Evolutionary conservation across 23 tunicate genomes (phyloP), one percentile per base, ranked within the genome.

Genomic region (Halocynthia aurantium): DNA sequence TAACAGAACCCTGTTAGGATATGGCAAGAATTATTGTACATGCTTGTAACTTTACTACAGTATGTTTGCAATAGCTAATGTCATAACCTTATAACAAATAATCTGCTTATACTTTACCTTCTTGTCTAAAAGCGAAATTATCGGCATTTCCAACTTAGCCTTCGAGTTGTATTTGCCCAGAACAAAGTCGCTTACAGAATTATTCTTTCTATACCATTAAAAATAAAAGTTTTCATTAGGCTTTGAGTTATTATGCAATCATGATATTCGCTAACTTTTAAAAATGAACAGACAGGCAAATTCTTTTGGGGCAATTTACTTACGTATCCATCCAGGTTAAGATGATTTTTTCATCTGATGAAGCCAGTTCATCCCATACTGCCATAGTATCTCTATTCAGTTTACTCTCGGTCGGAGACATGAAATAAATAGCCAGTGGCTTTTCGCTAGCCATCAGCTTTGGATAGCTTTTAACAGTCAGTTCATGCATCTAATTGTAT

Each of bases 251-350:
- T 31, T 31, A 31, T 1, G 44, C 44, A 31, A 31, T 31, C 44
- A 4, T 31, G 44, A 31, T 31, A 31, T 31, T 31, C 44, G 44
- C 4, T 31, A 31, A 31, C 44, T 31, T 31, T 31, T 31, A 31
- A 31, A 31, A 31, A 31, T 31, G 44, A 31, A 31, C 44, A 31
- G 44, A 4, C 44, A 31, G 44, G 44, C 44, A 31, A 31, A 31
- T 31, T 31, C 44, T 31, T 13, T 58, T 58, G 63, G 31, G 22
- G 0, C 19, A 40, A 65, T 20, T 17, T 8, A 54, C 78, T 51
- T 53, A 74, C 78, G 63, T 21, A 74, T 74, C 78, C 78, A 74
- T 74, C 78, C 78, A 74, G 10, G 63, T 74, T 5, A 74, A 6
- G 9, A 74, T 22, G 6, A 74, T 54, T 50, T 54, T 74, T 22